phyloP scores from a whole-genome alignment of 1,140 invertebrate genomes.

The Stegodyphus mimosarum region DNA sequence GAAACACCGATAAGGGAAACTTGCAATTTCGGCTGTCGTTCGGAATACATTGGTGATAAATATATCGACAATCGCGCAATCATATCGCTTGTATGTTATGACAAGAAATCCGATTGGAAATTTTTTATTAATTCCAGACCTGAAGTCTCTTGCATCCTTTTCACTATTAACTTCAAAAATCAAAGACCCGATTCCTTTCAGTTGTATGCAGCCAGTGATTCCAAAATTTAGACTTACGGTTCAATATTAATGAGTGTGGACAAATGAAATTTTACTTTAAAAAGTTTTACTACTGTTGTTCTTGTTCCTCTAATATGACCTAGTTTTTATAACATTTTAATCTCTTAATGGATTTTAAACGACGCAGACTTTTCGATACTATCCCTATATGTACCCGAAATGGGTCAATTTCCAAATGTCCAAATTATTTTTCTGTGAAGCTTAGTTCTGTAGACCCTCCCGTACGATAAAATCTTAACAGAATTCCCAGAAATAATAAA shows the following conservation, averaged over 20 bases:
- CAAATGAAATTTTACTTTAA: conserved; percentile 24
- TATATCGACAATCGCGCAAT: too few relatives aligned
- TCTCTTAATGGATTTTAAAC: conserved; percentile 18
- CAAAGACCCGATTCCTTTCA: too few relatives aligned
- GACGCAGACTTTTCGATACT: conserved; percentile 19
- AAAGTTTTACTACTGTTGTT: conserved; percentile 29
- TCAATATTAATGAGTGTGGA: conserved; percentile 15
- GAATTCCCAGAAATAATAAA: conserved; percentile 14
- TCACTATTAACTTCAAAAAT: too few relatives aligned
- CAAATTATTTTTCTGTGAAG: background rate
- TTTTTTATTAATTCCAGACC: too few relatives aligned
- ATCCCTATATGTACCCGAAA: background rate
- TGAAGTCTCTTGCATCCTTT: too few relatives aligned
- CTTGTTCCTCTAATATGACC: conserved; percentile 36
- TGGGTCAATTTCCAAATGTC: background rate
- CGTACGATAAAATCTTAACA: background rate
- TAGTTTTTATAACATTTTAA: conserved; percentile 37
- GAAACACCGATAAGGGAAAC: too few relatives aligned
- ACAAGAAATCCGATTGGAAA: too few relatives aligned
- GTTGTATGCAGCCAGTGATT: conserved; percentile 42
- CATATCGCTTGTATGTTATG: too few relatives aligned
- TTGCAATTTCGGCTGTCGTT: too few relatives aligned
- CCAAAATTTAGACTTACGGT: conserved; percentile 45
- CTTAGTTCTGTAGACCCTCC: background rate
- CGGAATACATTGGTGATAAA: too few relatives aligned